These are phyloP conservation scores for Polyommatus iphigenia DNA, from an alignment of 2,888 invertebrate genomes.

Conservation along the genomic window DNA sequence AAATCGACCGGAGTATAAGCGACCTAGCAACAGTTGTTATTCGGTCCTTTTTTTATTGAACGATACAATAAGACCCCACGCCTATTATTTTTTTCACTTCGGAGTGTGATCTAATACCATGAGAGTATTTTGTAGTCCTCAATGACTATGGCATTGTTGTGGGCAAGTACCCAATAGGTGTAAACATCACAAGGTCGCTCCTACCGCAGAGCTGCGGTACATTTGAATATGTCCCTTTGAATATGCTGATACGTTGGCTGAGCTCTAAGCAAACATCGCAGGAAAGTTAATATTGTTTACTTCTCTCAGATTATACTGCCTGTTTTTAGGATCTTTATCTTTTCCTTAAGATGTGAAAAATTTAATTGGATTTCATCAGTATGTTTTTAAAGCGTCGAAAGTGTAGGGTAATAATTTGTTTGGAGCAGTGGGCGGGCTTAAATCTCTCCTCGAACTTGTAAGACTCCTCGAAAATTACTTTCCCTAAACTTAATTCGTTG, in stretches of 20 bases:
- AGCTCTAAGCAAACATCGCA: background rate
- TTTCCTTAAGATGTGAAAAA: too few species aligned
- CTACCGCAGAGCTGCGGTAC: conserved; percentile 5
- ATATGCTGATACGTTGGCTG: background rate
- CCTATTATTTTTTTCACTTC: background rate
- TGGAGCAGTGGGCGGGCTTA: conserved; percentile 5
- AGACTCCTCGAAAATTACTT: background rate
- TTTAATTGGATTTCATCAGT: background rate
- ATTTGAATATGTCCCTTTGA: conserved; percentile 18
- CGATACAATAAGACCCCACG: background rate
- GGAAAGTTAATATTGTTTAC: background rate
- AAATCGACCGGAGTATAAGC: too few species aligned
- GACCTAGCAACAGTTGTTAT: too few species aligned
- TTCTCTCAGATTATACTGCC: background rate
- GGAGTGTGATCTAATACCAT: background rate
- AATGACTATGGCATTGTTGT: background rate
- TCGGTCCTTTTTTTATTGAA: background rate
- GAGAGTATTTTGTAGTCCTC: background rate
- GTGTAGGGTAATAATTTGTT: background rate
- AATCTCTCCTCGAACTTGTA: background rate
- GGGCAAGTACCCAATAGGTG: conserved; percentile 4
- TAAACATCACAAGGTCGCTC: conserved; percentile 15
- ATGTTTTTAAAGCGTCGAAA: background rate
- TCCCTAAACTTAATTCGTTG: background rate
- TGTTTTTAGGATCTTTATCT: background rate